A percentile compares a stretch with the other conserved stretches of the same genome.
Evolutionary conservation across 2,113 vertebrate species (phyloP).

Genomic region (Panthera leo): DNA sequence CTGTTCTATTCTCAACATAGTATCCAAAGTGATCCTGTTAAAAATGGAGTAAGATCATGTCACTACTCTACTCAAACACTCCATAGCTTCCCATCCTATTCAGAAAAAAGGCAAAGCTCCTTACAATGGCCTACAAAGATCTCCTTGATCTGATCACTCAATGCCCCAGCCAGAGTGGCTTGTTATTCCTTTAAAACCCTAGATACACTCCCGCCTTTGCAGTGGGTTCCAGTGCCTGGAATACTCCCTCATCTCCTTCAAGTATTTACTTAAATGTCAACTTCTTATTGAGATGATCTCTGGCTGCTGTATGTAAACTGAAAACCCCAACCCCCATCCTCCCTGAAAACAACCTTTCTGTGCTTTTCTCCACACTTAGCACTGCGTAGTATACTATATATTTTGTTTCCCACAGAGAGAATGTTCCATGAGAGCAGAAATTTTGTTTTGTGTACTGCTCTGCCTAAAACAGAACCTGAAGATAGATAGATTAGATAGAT

Average conservation of each 20-base stretch:
- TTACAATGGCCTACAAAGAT: not conserved
- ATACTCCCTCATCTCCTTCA: not conserved
- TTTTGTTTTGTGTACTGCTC: not conserved
- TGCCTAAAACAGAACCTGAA: not conserved
- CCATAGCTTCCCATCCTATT: not conserved
- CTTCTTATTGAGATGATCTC: not conserved
- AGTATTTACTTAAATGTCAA: not conserved
- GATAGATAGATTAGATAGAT: not conserved
- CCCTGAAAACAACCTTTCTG: not conserved
- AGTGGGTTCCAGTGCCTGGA: not conserved
- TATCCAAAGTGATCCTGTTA: not conserved
- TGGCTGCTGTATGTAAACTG: not conserved
- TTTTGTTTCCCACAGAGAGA: not conserved
- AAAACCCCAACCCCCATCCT: not conserved
- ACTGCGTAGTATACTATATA: not conserved
- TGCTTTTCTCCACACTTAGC: not conserved
- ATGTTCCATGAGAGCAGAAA: not conserved
- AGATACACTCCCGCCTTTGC: not conserved
- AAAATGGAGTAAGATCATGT: not conserved
- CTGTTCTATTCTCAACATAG: not conserved
- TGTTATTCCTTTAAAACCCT: not conserved
- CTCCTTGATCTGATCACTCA: not conserved
- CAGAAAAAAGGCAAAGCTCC: not conserved
- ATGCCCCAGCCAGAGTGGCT: not conserved
- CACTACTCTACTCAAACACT: not conserved